Evolutionary conservation across 2,888 invertebrate genomes (phyloP).

Genomic region (Schizotus pectinicornis): DNA sequence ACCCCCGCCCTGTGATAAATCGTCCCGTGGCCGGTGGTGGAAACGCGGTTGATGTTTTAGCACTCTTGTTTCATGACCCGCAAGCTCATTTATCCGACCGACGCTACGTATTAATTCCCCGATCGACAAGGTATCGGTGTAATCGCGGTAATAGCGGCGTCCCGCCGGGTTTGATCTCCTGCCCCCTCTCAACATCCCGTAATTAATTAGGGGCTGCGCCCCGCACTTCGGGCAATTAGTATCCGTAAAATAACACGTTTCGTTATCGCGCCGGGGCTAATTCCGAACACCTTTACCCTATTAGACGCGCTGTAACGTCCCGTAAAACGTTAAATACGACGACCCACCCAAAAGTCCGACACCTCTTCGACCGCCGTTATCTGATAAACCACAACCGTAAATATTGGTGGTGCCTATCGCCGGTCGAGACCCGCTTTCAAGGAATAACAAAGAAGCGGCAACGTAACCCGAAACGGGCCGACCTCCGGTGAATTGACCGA

Average conservation of each 20-base stretch:
- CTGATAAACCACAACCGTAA: constrained; percentile 49
- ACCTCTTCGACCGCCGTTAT: constrained; percentile 46
- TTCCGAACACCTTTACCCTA: constrained; percentile 49
- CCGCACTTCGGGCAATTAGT: constrained; percentile 28
- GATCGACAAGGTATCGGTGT: too few relatives aligned
- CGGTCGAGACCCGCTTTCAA: constrained; percentile 11
- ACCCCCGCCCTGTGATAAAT: constrained; percentile 50
- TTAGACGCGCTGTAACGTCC: constrained; percentile 42
- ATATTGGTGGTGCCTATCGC: constrained; percentile 37
- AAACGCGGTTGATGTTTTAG: constrained; percentile 37
- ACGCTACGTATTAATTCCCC: too few relatives aligned
- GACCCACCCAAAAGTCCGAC: constrained; percentile 49
- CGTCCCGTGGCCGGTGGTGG: constrained; percentile 31
- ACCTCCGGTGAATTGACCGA: constrained; percentile 21
- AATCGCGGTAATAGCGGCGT: too few relatives aligned
- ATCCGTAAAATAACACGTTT: constrained; percentile 40
- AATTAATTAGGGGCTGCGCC: neutral
- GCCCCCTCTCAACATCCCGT: neutral
- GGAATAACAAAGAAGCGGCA: constrained; percentile 11
- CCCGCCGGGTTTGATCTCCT: too few relatives aligned
- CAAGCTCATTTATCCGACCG: neutral
- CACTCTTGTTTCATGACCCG: constrained; percentile 25
- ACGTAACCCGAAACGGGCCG: constrained; percentile 18
- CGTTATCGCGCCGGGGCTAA: constrained; percentile 46
- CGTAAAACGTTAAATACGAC: constrained; percentile 50